These are phyloP conservation scores for Pyrocephalus nanus DNA, from an alignment of 2,797 vertebrate genomes.

Conservation along the genomic window DNA sequence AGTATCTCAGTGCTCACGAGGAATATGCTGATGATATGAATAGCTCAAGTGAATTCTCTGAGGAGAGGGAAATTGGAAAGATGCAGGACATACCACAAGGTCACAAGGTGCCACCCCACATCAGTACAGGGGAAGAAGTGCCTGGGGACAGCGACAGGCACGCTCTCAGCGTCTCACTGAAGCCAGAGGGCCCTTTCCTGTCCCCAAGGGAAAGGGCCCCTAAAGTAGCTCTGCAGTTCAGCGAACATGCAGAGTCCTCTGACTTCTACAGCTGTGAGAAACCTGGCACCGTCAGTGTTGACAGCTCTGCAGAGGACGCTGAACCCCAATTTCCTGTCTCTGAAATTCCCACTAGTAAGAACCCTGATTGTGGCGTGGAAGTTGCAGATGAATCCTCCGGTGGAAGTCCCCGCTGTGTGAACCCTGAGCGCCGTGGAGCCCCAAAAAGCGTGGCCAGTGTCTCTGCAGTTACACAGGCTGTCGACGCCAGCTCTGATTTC, in stretches of 20 bases:
- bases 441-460: accelerated
- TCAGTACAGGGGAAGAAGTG: not conserved
- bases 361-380: not conserved
- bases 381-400: not conserved
- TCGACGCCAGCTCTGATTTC: slow-evolving; percentile 43
- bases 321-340: not conserved
- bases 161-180: not conserved
- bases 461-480: not conserved
- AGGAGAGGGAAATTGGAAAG: not conserved
- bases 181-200: not conserved
- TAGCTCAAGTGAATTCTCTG: not conserved
- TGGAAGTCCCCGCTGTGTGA: not conserved
- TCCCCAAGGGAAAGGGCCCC: not conserved
- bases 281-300: not conserved
- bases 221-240: not conserved
- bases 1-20: slow-evolving; percentile 60
- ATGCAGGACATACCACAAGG: not conserved
- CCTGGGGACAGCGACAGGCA: not conserved
- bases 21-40: not conserved
- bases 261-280: not conserved
- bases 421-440: accelerated
- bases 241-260: not conserved
- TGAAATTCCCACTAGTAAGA: not conserved
- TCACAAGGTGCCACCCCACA: not conserved
- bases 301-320: not conserved